Evolutionary conservation across 2,113 vertebrate species (phyloP), one percentile per base, ranked within the genome.

Genomic region (Percopsis transmontana): DNA sequence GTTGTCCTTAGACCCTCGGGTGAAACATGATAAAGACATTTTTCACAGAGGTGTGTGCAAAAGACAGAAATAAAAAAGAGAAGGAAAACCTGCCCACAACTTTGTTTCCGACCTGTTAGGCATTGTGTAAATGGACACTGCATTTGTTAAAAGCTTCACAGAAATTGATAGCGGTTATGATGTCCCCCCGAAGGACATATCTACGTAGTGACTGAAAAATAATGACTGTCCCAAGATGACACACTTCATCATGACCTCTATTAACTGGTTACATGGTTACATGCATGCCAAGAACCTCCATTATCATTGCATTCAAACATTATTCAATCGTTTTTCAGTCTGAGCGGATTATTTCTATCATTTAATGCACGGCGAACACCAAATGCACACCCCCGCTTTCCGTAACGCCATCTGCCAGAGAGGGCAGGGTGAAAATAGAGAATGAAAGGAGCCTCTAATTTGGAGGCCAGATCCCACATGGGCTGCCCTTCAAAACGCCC

Each of bases 381-480:
- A 33, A 33, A 62, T 53, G 33, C 62, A 40, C 21, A 12, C 39
- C 72, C 44, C 53, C 41, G 19, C 42, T 53, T 62, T 82, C 81
- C 71, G 51, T 80, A 76, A 84, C 82, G 87, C 77, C 68, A 76
- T 23, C 12, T 23, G 20, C 42, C 38, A 77, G 68, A 73, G 65
- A 78, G 77, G 77, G 62, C 71, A 76, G 75, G 81, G 82, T 88
- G 77, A 87, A 90, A 92, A 90, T 85, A 87, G 87, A 88, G 86
- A 83, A 66, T 73, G 55, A 67, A 16, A 68, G 27, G 70, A 88
- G 83, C 79, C 90, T 90, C 81, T 91, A 91, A 91, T 91, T 91
- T 90, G 80, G 77, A 88, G 84, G 80, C 85, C 85, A 85, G 90
- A 80, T 86, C 88, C 90, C 88, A 90, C 84, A 89, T 89, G 87